Evolutionary conservation across 2,888 invertebrate genomes (phyloP), one percentile per base, ranked within the genome.

Genomic region (Monopis laevigella): DNA sequence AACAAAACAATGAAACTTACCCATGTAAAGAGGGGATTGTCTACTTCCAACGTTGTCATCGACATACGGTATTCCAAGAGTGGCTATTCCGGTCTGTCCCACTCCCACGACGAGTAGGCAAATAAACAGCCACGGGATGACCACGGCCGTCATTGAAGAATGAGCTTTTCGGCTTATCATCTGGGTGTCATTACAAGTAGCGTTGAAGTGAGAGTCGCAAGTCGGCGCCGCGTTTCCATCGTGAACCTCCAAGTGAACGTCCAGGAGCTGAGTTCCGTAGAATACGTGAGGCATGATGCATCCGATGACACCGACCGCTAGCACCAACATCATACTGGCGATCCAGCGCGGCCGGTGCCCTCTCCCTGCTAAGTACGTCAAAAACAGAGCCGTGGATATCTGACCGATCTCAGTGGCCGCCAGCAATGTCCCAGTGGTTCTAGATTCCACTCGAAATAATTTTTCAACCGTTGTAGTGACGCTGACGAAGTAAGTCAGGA

Each of bases 331-430:
- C 72, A 95, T 93, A 81, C 92, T 91, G 40, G 92, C 94, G 55
- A 96, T 96, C 95, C 95, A 95, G 49, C 93, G 88, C 39, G 96
- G 96, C 52, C 95, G 83, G 73, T 96, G 95, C 6, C 95, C 95
- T 51, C 93, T 90, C 5, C 95, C 95, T 8, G 93, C 95, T 63
- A 92, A 89, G 63, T 96, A 96, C 21, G 94, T 93, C 52, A 96
- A 73, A 56, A 95, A 78, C 55, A 96, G 77, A 42, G 94, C 92
- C 32, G 94, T 94, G 48, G 93, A 90, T 55, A 96, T 95, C 73
- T 95, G 95, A 0, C 96, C 96, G 60, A 96, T 91, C 73, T 96
- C 95, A 13, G 93, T 94, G 48, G 94, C 93, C 52, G 93, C 92
- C 83, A 96, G 85, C 53, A 96, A 85, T 43, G 93, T 87, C 1